Percentiles rank a stretch among this genome's conserved stretches.
phyloP scores from a whole-genome alignment of 2,113 vertebrate genomes.

The Amphilophus citrinellus region DNA sequence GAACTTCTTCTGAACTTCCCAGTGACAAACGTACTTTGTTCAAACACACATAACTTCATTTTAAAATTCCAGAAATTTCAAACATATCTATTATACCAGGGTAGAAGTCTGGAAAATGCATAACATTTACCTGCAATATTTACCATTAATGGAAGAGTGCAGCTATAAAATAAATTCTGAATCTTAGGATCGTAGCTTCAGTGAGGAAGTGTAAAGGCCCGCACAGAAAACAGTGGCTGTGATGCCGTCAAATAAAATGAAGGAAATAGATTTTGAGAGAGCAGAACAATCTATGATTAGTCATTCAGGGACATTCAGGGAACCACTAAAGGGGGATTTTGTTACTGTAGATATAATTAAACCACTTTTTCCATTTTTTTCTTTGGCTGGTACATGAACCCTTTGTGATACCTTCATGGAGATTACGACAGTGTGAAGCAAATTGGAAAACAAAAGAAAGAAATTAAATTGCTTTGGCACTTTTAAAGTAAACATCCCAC shows the following conservation, averaged over 20 bases:
- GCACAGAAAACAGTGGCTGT: neutral
- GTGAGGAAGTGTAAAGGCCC: neutral
- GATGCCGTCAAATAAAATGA: neutral
- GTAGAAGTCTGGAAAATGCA: too few relatives aligned
- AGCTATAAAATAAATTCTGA: neutral
- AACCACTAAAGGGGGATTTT: too few relatives aligned
- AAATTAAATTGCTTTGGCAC: too few relatives aligned
- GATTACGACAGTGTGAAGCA: neutral
- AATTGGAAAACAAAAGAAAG: neutral
- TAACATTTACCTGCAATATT: neutral
- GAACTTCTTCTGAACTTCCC: neutral
- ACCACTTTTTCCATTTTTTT: too few relatives aligned
- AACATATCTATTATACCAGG: too few relatives aligned
- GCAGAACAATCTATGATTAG: too few relatives aligned
- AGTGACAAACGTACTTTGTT: neutral
- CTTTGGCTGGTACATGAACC: neutral
- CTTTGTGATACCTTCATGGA: neutral
- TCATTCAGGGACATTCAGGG: too few relatives aligned
- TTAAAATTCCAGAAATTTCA: neutral
- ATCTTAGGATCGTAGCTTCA: neutral
- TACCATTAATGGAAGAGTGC: neutral
- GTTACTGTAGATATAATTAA: too few relatives aligned
- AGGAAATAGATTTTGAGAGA: neutral
- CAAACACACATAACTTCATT: neutral
- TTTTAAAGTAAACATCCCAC: too few relatives aligned